These are phyloP conservation scores for Eudyptes chrysolophus DNA, from an alignment of 2,113 vertebrate genomes.

Conservation along the genomic window DNA sequence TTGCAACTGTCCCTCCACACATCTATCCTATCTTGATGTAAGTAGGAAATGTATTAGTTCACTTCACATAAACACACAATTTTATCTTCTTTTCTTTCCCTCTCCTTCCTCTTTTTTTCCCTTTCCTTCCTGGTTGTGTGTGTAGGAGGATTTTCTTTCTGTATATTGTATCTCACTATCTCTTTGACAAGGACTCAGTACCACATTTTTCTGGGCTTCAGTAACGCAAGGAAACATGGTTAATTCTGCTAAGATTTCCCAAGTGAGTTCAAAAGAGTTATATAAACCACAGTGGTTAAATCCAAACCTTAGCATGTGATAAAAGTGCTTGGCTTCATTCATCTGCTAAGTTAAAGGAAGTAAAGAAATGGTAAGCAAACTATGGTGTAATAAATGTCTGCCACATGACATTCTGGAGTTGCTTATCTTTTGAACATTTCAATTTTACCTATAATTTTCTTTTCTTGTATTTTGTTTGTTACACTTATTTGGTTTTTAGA, in stretches of 20 bases:
- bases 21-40: not conserved
- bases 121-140: not conserved
- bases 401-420: not conserved
- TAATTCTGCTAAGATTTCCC: not conserved
- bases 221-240: not conserved
- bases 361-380: not conserved
- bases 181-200: not conserved
- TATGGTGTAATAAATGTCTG: not conserved
- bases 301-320: not conserved
- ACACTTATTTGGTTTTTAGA: not conserved
- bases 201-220: not conserved
- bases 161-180: not conserved
- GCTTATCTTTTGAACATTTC: not conserved
- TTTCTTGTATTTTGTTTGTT: not conserved
- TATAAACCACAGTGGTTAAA: not conserved
- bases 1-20: not conserved
- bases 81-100: not conserved
- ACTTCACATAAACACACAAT: not conserved
- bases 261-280: not conserved
- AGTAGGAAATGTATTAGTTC: not conserved
- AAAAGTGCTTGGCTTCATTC: not conserved
- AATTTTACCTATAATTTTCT: not conserved
- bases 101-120: not conserved
- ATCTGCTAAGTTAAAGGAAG: not conserved
- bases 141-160: not conserved